phyloP scores from a whole-genome alignment of 2,888 invertebrate genomes.

The Choristoneura rosaceana region DNA sequence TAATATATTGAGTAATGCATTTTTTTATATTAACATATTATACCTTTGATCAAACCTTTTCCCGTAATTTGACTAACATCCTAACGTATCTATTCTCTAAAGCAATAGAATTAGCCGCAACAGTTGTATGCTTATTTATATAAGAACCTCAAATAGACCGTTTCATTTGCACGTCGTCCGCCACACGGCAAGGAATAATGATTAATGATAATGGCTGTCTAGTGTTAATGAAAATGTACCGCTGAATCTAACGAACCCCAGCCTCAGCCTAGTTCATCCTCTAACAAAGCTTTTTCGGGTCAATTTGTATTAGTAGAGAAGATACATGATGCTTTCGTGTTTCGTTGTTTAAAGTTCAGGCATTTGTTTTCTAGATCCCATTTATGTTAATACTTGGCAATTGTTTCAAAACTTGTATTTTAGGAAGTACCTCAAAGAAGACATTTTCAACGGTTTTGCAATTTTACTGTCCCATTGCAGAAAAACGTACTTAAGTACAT shows the following conservation, averaged over 20 bases:
- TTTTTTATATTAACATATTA: background rate
- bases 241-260: conserved; percentile 14
- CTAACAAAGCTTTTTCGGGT: conserved; percentile 12
- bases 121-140: conserved; percentile 1
- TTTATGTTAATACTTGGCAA: background rate
- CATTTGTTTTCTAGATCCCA: conserved; percentile 8
- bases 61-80: background rate
- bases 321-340: background rate
- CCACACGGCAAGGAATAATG: conserved; percentile 27
- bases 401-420: too few species aligned
- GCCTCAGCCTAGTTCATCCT: conserved; percentile 9
- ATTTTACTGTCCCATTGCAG: background rate
- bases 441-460: background rate
- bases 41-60: background rate
- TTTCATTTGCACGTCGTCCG: conserved; percentile 10
- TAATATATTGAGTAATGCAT: background rate
- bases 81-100: background rate
- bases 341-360: background rate
- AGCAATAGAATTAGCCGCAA: background rate
- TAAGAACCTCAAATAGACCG: background rate
- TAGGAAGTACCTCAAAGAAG: too few species aligned
- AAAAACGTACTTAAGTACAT: background rate
- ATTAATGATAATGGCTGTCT: conserved; percentile 33
- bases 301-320: conserved; percentile 24
- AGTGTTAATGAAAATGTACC: conserved; percentile 31